Evolutionary conservation across 2,113 vertebrate species (phyloP), one percentile per base, ranked within the genome.

Genomic region (Stigmatopora argus): DNA sequence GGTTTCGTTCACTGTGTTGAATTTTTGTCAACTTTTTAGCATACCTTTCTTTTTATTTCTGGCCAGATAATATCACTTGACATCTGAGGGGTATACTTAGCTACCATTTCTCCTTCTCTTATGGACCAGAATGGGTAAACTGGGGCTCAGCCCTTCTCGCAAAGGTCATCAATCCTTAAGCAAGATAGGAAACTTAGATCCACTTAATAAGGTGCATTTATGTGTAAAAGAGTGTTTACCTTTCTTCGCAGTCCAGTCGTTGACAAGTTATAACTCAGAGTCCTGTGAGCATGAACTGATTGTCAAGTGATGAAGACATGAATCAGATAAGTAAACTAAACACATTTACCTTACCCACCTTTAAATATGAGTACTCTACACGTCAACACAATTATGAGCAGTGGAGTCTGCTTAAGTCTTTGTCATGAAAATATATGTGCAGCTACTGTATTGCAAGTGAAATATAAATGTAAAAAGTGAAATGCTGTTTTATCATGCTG

Each of bases 41-140:
- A 21, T n/a, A 19, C 35, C 7, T 12, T 64, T 48, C 47, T 31
- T 49, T 64, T 64, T 2, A 5, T 34, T n/a, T 18, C 63, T 62
- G 19, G 21, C 23, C 70, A 3, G 56, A 65, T 64, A 9, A 48
- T 61, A 56, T 65, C 19, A 21, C 7, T 51, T 8, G 17, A 59
- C 63, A 56, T 67, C 64, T 67, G 23, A 13, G 53, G 21, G 26
- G 58, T 55, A 21, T 11, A 21, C n/a, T 26, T 67, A 49, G 70
- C 51, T 71, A 56, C 60, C 49, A 10, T 70, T 59, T 71, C 69
- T 72, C 64, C 19, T 76, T 56, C 2, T n/a, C 11, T 11, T 2
- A 13, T 38, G 56, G 17, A n/a, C 17, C 34, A n/a, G 57, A 38
- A 44, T 21, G 18, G 59, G 19, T 21, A n/a, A 23, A 21, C 6